These are phyloP conservation scores for Atta texana DNA, from an alignment of 1,140 invertebrate species.

Conservation along the genomic window DNA sequence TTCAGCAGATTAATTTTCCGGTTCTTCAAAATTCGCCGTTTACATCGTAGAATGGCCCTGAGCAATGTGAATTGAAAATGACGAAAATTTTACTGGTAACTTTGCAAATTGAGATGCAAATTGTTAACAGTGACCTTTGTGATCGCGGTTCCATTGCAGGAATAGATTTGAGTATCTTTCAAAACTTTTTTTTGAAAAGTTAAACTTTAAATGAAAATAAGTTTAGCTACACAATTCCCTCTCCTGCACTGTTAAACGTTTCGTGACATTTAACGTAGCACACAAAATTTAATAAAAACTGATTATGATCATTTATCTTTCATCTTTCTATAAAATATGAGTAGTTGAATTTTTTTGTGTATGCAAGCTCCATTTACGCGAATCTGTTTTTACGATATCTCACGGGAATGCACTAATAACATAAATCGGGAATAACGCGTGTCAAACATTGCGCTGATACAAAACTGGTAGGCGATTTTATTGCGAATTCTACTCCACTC, in stretches of 20 bases:
- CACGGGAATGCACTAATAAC: slow-evolving; percentile 31
- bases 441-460: slow-evolving; percentile 29
- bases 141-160: slow-evolving; percentile 19
- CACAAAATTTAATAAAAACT: slow-evolving; percentile 24
- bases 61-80: slow-evolving; percentile 26
- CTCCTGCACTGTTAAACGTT: neutral
- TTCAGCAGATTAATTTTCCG: slow-evolving; percentile 12
- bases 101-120: slow-evolving; percentile 43
- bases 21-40: neutral
- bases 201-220: slow-evolving; percentile 16
- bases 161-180: slow-evolving; percentile 7
- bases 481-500: neutral
- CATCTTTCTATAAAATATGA: slow-evolving; percentile 39
- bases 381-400: slow-evolving; percentile 42
- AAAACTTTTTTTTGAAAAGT: slow-evolving; percentile 30
- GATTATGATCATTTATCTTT: slow-evolving; percentile 11
- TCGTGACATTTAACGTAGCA: neutral
- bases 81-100: slow-evolving; percentile 22
- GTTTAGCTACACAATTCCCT: neutral
- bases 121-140: slow-evolving; percentile 16
- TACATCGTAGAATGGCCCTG: neutral
- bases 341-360: slow-evolving; percentile 5
- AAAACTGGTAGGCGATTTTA: slow-evolving; percentile 19
- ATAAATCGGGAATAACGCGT: slow-evolving; percentile 58
- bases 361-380: slow-evolving; percentile 37